phyloP scores from a whole-genome alignment of 2,888 invertebrate genomes.

The Ennomos quercinarius region DNA sequence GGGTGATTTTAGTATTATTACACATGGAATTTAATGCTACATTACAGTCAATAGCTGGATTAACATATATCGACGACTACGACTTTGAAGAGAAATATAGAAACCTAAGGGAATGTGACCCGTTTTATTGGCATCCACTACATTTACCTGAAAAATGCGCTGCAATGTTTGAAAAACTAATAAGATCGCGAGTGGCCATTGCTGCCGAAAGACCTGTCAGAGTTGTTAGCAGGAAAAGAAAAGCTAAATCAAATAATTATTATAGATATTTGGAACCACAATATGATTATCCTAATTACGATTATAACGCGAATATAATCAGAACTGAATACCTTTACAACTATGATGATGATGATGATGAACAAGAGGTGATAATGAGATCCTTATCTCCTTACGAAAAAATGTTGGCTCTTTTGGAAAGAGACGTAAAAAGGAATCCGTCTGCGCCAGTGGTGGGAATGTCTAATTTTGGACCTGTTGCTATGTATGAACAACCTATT shows the following conservation, averaged over 20 bases:
- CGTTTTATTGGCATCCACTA: slow-evolving; percentile 73
- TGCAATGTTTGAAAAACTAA: slow-evolving; percentile 61
- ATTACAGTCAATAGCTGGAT: slow-evolving; percentile 64
- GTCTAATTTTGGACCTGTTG: slow-evolving; percentile 64
- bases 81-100: slow-evolving; percentile 68
- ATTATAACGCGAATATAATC: slow-evolving; percentile 10
- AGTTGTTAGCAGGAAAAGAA: slow-evolving; percentile 46
- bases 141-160: slow-evolving; percentile 70
- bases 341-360: background rate
- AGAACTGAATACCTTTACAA: background rate
- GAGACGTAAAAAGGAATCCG: slow-evolving; percentile 59
- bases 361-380: background rate
- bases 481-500: slow-evolving; percentile 68
- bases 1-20: slow-evolving; percentile 35
- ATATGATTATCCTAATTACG: background rate
- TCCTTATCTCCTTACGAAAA: slow-evolving; percentile 51
- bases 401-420: slow-evolving; percentile 58
- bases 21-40: slow-evolving; percentile 36
- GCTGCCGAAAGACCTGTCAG: slow-evolving; percentile 46
- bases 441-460: slow-evolving; percentile 55
- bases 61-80: slow-evolving; percentile 72
- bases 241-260: background rate
- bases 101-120: slow-evolving; percentile 69
- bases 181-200: slow-evolving; percentile 52
- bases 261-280: too few relatives aligned